These are phyloP conservation scores for Salarias fasciatus DNA, from an alignment of 2,797 vertebrate species.

Conservation along the genomic window DNA sequence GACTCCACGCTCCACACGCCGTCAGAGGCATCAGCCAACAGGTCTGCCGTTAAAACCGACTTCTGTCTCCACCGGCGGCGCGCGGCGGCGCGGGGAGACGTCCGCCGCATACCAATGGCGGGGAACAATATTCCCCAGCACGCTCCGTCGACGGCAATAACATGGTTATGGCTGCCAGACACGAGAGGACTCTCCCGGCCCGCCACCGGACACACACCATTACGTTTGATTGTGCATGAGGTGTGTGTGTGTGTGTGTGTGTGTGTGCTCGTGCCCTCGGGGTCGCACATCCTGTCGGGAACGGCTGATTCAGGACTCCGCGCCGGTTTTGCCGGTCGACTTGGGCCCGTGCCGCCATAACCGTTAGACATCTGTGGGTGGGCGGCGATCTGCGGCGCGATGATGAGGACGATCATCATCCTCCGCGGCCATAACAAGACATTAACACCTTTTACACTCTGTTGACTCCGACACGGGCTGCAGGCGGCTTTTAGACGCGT, in stretches of 20 bases:
- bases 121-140: slow-evolving; percentile 70
- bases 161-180: slow-evolving; percentile 59
- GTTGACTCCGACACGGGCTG: slow-evolving; percentile 22
- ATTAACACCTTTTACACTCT: slow-evolving; percentile 54
- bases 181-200: slow-evolving; percentile 56
- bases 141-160: slow-evolving; percentile 64
- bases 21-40: slow-evolving; percentile 32
- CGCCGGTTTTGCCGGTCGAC: slow-evolving; percentile 46
- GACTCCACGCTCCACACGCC: slow-evolving; percentile 21
- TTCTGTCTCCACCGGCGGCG: slow-evolving; percentile 41
- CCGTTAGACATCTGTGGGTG: slow-evolving; percentile 55
- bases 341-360: slow-evolving; percentile 32
- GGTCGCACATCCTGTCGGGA: slow-evolving; percentile 64
- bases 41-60: slow-evolving; percentile 40
- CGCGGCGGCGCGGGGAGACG: slow-evolving; percentile 25
- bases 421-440: slow-evolving; percentile 36
- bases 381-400: slow-evolving; percentile 14
- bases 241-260: not conserved
- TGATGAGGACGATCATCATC: slow-evolving; percentile 44
- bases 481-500: no score
- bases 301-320: slow-evolving; percentile 59
- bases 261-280: slow-evolving; percentile 22
- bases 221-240: slow-evolving; percentile 66
- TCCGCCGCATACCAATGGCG: slow-evolving; percentile 44
- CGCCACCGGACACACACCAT: slow-evolving; percentile 69